These are phyloP conservation scores for Platichthys stellatus DNA, from an alignment of 2,113 vertebrate species.

Conservation along the genomic window DNA sequence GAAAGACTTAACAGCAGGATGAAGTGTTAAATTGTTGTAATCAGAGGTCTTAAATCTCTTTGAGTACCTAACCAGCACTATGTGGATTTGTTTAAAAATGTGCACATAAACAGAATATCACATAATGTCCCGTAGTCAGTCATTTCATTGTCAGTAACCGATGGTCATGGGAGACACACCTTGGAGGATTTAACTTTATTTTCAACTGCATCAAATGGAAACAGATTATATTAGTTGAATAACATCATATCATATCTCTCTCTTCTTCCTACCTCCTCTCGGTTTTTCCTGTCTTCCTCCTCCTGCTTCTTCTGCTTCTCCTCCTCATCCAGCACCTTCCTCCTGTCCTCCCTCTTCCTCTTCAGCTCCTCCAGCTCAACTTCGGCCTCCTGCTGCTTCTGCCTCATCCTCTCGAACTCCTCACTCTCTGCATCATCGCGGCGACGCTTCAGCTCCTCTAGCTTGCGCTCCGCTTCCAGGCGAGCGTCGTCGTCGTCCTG, in stretches of 20 bases:
- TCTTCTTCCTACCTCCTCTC: constrained; percentile 87
- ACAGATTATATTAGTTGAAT: neutral
- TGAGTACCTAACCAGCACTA: too few species aligned
- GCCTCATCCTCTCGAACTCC: constrained; percentile 91
- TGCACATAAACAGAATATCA: too few species aligned
- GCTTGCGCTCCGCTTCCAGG: constrained; percentile 88
- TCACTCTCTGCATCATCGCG: constrained; percentile 90
- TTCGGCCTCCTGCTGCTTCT: constrained; percentile 92
- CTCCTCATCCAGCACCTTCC: constrained; percentile 94
- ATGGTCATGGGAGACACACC: neutral
- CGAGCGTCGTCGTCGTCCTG: constrained; percentile 81
- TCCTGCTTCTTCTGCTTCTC: constrained; percentile 91
- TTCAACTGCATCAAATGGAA: neutral
- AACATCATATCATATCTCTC: neutral
- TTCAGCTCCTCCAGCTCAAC: constrained; percentile 94
- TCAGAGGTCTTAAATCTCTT: too few species aligned
- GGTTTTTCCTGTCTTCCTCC: constrained; percentile 88
- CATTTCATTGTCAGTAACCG: too few species aligned
- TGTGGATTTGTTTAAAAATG: too few species aligned
- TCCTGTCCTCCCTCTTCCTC: constrained; percentile 92
- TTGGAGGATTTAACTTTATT: neutral
- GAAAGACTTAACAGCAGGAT: neutral
- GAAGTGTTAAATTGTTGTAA: neutral
- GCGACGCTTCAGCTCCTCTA: constrained; percentile 92
- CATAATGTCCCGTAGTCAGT: too few species aligned